phyloP scores from a whole-genome alignment of 1,140 invertebrate species.

The Zelostemma sp. region DNA sequence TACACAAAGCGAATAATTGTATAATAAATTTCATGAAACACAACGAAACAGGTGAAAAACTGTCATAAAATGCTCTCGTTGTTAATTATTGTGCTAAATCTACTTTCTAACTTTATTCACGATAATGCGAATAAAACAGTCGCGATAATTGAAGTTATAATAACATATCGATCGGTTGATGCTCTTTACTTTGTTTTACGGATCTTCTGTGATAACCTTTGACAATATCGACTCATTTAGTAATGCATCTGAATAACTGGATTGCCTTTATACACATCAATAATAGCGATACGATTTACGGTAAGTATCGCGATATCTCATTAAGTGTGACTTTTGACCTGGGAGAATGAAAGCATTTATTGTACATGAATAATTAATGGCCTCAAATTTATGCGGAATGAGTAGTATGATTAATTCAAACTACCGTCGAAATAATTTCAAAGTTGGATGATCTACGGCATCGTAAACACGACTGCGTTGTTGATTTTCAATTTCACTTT shows the following conservation, averaged over 20 bases:
- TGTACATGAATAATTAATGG: constrained; percentile 32
- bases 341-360: constrained; percentile 35
- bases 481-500: background rate
- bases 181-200: background rate
- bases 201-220: constrained; percentile 25
- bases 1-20: too few species aligned
- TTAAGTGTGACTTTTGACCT: constrained; percentile 38
- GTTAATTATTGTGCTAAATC: too few species aligned
- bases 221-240: constrained; percentile 21
- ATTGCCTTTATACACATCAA: constrained; percentile 29
- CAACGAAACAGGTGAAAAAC: too few species aligned
- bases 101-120: too few species aligned
- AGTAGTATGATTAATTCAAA: constrained; percentile 34
- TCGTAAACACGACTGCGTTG: background rate
- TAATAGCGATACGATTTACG: constrained; percentile 16
- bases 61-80: too few species aligned
- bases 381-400: constrained; percentile 25
- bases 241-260: constrained; percentile 23
- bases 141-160: background rate
- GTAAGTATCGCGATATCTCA: constrained; percentile 30
- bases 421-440: constrained; percentile 11
- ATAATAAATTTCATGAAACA: too few species aligned
- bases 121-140: too few species aligned
- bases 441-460: background rate
- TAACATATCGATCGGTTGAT: background rate